phyloP scores from a whole-genome alignment of 2,797 vertebrate genomes.

The Oryzias sinensis region DNA sequence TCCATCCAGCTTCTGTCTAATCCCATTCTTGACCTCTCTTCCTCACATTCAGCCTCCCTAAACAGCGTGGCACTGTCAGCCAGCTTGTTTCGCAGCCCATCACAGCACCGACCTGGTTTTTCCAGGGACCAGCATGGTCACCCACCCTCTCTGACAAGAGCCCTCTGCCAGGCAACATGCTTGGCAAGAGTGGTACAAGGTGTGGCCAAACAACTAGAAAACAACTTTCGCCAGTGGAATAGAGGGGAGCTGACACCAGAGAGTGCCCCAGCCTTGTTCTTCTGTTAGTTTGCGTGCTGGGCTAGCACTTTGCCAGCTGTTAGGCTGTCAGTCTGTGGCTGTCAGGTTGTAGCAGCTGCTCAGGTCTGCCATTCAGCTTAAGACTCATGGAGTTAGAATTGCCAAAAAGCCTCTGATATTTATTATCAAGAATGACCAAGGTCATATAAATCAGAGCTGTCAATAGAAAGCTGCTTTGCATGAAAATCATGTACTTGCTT shows the following conservation, averaged over 20 bases:
- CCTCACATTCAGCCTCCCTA: constrained; percentile 44
- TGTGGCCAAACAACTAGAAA: constrained; percentile 55
- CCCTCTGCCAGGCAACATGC: constrained; percentile 64
- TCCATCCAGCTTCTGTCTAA: constrained; percentile 51
- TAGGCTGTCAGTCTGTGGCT: constrained; percentile 65
- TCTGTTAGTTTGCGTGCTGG: constrained; percentile 49
- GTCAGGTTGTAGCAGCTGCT: constrained; percentile 56
- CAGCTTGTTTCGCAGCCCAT: constrained; percentile 61
- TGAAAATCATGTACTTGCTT: too few species aligned
- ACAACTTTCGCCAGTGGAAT: constrained; percentile 60
- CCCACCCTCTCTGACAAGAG: constrained; percentile 54
- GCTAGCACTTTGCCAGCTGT: constrained; percentile 68
- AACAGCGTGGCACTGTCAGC: constrained; percentile 65
- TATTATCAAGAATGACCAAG: constrained; percentile 28
- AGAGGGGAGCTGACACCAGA: constrained; percentile 31
- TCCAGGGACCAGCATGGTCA: constrained; percentile 53
- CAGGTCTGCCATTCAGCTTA: constrained; percentile 57
- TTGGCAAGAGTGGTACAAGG: constrained; percentile 54
- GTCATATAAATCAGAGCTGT: constrained; percentile 24
- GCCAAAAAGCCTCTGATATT: constrained; percentile 53
- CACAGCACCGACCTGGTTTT: constrained; percentile 65
- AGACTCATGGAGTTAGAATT: constrained; percentile 40
- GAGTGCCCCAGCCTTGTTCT: constrained; percentile 39
- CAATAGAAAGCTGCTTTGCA: too few species aligned
- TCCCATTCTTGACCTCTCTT: constrained; percentile 49